phyloP scores from a whole-genome alignment of 2,888 invertebrate genomes.

The Drosophila histrio region DNA sequence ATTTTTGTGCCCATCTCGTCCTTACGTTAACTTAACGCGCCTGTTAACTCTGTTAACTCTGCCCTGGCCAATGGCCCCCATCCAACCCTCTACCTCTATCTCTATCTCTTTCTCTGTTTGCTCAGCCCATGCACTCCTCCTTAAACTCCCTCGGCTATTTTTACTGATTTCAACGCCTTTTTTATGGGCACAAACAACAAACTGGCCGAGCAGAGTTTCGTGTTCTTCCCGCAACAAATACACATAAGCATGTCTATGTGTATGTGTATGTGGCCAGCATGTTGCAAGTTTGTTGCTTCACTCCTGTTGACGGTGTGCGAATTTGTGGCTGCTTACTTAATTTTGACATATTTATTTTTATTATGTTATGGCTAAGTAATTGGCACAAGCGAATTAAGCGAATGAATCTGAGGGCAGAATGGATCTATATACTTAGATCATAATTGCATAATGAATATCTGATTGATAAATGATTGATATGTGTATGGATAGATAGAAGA shows the following conservation, averaged over 20 bases:
- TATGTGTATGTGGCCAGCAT: conserved; percentile 33
- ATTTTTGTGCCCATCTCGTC: conserved; percentile 65
- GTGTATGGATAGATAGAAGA: background rate
- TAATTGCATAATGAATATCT: background rate
- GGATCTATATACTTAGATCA: background rate
- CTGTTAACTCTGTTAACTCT: conserved; percentile 20
- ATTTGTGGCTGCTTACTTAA: conserved; percentile 71
- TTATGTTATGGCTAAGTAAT: conserved; percentile 44
- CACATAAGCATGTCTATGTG: background rate
- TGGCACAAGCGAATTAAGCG: conserved; percentile 9
- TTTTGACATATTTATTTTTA: conserved; percentile 79
- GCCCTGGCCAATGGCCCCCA: conserved; percentile 33
- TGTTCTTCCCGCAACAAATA: conserved; percentile 13
- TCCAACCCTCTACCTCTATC: conserved; percentile 1
- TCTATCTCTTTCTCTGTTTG: conserved; percentile 19
- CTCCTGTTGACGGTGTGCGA: conserved; percentile 40
- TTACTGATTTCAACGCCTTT: conserved; percentile 71
- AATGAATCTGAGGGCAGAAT: background rate
- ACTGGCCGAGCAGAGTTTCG: conserved; percentile 23
- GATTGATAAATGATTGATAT: background rate
- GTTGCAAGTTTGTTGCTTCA: conserved; percentile 50
- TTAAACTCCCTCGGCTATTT: conserved; percentile 50
- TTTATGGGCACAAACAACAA: conserved; percentile 55
- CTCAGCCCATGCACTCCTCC: conserved; percentile 10
- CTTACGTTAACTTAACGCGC: conserved; percentile 37